Conservation (phyloP, 2,888 invertebrate species). For the Brachycybe producta region DNA sequence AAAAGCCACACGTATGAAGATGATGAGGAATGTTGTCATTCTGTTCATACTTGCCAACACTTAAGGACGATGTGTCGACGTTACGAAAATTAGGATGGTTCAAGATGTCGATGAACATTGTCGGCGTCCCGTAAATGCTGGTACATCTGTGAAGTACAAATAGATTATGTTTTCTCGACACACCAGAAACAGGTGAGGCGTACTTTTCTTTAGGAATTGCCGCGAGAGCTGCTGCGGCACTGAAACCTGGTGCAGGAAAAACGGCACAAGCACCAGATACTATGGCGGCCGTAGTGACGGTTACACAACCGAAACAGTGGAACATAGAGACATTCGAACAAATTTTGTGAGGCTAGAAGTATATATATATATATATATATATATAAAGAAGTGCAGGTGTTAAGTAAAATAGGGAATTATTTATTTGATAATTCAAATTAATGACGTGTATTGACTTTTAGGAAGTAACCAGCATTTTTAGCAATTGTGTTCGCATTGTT, state of each 20-base stretch:
- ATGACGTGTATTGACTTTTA: too few species aligned
- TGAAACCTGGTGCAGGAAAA: conserved; percentile 35
- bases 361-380: too few species aligned
- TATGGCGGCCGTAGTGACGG: conserved; percentile 37
- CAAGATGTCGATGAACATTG: conserved; percentile 69
- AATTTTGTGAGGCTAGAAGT: background rate
- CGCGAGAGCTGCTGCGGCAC: conserved; percentile 41
- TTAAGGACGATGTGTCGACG: conserved; percentile 13
- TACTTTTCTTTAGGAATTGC: conserved; percentile 54
- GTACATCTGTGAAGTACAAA: conserved; percentile 45
- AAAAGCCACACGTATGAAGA: too few species aligned
- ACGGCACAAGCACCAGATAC: conserved; percentile 31
- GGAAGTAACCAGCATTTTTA: background rate
- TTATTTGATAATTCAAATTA: too few species aligned
- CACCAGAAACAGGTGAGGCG: too few species aligned
- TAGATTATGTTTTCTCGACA: too few species aligned
- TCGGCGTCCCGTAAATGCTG: conserved; percentile 62
- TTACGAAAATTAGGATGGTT: conserved; percentile 36
- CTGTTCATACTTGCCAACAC: conserved; percentile 14
- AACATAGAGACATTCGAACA: conserved; percentile 46
- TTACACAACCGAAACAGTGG: conserved; percentile 63
- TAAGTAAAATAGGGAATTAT: too few species aligned
- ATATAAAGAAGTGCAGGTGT: background rate
- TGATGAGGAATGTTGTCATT: too few species aligned
- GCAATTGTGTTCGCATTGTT: conserved; percentile 40